Base-by-base conservation (phyloP, 2,113 vertebrate species). In the Oreochromis spilurus region DNA sequence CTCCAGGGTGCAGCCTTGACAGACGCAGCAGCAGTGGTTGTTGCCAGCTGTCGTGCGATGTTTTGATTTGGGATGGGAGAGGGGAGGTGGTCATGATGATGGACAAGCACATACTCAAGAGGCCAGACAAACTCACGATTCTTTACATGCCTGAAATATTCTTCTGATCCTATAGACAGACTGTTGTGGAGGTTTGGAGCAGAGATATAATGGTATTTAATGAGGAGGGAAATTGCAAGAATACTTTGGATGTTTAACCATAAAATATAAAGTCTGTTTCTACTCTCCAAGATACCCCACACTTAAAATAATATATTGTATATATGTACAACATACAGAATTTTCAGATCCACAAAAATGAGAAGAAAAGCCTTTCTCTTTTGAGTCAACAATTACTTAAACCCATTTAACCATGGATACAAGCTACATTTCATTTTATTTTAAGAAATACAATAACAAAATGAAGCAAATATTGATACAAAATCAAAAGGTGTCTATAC, bases 21-120 rank as follows among this genome's bases (percentile, higher is more conserved):
- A 53, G 81, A 81, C 60, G 4, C 4, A 48, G 31, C 78, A 14
- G 52, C 80, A 24, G 53, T 10, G 67, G 72, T n/a, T 29, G 60
- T 2, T 55, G 82, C 91, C 93, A 91, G 88, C 87, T 94, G 93
- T 80, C 79, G 2, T 78, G 84, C 54, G 50, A 89, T 94, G 89
- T 90, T 94, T 87, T 83, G 70, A 89, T 90, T 84, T 9, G 19
- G n/a, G 3, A 14, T 12, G 55, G 29, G 52, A 62, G 52, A 62
- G 55, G 16, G 43, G n/a, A 58, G 62, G 81, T 81, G 70, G 6
- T 43, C 34, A 38, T 52, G 84, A 34, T 87, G 86, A 84, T 53
- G 48, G 85, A 79, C 78, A 29, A 26, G 78, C 83, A 85, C 70
- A 93, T 54, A 40, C 17, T 84, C 45, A 3, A 24, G 60, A 86